A percentile compares a stretch with the other conserved stretches of the same genome.
Conservation (phyloP, 1,140 invertebrate species). For the Drosophila pandora region DNA sequence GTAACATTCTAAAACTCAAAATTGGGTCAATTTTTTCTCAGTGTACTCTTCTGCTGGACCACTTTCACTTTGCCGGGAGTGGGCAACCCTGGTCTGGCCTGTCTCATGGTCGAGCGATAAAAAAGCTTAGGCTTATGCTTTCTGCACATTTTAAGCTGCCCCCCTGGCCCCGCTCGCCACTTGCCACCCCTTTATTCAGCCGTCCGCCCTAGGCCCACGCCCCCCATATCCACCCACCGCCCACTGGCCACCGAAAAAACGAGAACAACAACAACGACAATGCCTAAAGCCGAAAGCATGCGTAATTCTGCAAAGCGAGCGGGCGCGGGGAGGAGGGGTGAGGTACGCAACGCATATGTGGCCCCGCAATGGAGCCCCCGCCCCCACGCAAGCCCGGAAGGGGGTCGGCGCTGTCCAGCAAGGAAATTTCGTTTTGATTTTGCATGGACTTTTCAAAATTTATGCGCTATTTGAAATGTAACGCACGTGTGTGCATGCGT, state of each 20-base stretch:
- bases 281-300: conserved; percentile 65
- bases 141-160: conserved; percentile 71
- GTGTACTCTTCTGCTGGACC: conserved; percentile 45
- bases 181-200: not conserved
- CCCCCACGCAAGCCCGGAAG: not conserved
- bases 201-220: not conserved
- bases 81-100: conserved; percentile 27
- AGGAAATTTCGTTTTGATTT: conserved; percentile 74
- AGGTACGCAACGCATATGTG: conserved; percentile 55
- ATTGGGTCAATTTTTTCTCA: not conserved
- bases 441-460: conserved; percentile 70
- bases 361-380: conserved; percentile 21
- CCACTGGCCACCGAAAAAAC: conserved; percentile 19
- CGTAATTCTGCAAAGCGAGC: conserved; percentile 53
- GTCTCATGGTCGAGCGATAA: conserved; percentile 76
- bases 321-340: conserved; percentile 9
- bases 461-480: conserved; percentile 72
- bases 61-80: conserved; percentile 57
- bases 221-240: not conserved
- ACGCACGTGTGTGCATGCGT: conserved; percentile 54
- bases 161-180: not conserved
- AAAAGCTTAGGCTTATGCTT: conserved; percentile 80
- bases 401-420: conserved; percentile 61
- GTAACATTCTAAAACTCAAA: too few species aligned
- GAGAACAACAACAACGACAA: conserved; percentile 42